phyloP scores from a whole-genome alignment of 2,113 vertebrate genomes.

The Barnardius zonarius region DNA sequence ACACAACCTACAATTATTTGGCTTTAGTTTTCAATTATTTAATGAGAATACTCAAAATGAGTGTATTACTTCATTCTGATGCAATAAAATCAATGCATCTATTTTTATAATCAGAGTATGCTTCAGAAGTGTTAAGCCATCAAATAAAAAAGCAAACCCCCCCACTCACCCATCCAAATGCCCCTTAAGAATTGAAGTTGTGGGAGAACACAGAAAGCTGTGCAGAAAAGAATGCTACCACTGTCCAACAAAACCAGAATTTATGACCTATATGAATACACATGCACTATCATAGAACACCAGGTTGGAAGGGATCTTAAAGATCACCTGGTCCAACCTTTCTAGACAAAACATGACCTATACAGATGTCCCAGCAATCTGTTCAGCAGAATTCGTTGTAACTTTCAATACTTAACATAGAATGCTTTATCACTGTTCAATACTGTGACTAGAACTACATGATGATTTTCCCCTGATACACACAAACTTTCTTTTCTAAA shows the following conservation, averaged over 20 bases:
- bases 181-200: not conserved
- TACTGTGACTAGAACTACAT: not conserved
- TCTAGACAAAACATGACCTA: not conserved
- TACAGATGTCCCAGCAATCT: not conserved
- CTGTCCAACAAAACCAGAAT: not conserved
- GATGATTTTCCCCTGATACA: not conserved
- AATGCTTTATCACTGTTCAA: not conserved
- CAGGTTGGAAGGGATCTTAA: not conserved
- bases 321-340: not conserved
- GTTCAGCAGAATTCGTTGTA: not conserved
- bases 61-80: not conserved
- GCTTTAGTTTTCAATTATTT: not conserved
- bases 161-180: no score
- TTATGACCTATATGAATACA: not conserved
- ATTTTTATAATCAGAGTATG: not conserved
- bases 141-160: not conserved
- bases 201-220: not conserved
- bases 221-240: not conserved
- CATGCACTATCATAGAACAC: not conserved
- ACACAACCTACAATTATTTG: rapidly evolving
- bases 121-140: not conserved
- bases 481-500: not conserved
- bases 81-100: not conserved
- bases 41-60: not conserved
- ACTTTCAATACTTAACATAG: not conserved